Evolutionary conservation across 1,140 invertebrate genomes (phyloP).

Genomic region (Sminthurinus signatus): DNA sequence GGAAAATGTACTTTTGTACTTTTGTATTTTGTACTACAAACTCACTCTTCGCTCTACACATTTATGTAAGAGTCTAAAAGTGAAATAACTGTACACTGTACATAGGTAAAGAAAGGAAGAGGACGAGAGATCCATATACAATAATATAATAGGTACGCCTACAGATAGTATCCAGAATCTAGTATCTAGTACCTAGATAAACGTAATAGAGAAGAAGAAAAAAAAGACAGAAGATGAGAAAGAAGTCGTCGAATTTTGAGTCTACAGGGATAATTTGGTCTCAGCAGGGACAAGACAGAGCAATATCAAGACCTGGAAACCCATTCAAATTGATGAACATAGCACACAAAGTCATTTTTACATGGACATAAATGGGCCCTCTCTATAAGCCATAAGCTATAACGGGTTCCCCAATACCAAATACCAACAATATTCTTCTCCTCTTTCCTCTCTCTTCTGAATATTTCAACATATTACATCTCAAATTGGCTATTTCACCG

Average conservation of each 20-base stretch:
- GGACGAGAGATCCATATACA: no score
- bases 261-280: slow-evolving; percentile 30
- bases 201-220: no score
- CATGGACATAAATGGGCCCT: slow-evolving; percentile 27
- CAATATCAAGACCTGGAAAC: slow-evolving; percentile 23
- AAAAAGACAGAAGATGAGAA: background rate
- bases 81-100: no score
- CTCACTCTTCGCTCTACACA: no score
- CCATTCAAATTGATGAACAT: slow-evolving; percentile 38
- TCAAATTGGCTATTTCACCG: slow-evolving; percentile 36
- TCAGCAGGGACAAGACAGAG: slow-evolving; percentile 33
- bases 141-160: no score
- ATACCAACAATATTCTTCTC: slow-evolving; percentile 28
- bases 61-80: no score
- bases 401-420: no score
- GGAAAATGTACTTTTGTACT: no score
- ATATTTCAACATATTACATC: slow-evolving; percentile 35
- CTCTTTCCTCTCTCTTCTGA: slow-evolving; percentile 18
- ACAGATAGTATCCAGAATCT: no score
- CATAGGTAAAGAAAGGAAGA: no score
- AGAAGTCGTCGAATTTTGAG: slow-evolving; percentile 14
- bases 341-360: slow-evolving; percentile 35
- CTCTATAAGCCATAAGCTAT: slow-evolving; percentile 28
- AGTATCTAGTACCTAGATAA: no score
- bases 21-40: no score